These are phyloP conservation scores for fruit fly (Drosophila melanogaster) DNA, from an alignment of 1,140 invertebrate genomes.

Conservation along the genomic window DNA sequence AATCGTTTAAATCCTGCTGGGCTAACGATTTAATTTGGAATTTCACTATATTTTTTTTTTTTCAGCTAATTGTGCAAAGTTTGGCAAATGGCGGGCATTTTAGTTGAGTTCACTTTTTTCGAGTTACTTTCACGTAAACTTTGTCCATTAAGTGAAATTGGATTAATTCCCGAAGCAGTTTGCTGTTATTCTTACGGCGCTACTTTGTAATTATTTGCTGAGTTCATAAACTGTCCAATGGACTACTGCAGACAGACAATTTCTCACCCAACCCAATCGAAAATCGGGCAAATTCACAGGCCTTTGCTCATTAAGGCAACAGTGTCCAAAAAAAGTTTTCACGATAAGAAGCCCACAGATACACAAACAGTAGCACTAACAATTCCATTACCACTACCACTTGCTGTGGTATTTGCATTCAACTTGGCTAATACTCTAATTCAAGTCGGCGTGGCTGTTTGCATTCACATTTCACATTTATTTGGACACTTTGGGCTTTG, in stretches of 20 bases:
- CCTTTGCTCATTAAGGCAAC: conserved; percentile 11
- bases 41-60: conserved; percentile 15
- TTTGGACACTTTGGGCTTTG: conserved; percentile 50
- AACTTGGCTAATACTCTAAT: conserved; percentile 30
- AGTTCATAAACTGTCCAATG: conserved; percentile 53
- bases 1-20: neutral
- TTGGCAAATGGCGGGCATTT: conserved; percentile 5
- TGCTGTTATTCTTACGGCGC: conserved; percentile 21
- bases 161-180: conserved; percentile 44
- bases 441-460: conserved; percentile 21
- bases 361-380: neutral
- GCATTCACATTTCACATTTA: conserved; percentile 50
- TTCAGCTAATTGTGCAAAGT: conserved; percentile 30
- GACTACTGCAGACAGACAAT: conserved; percentile 5
- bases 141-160: conserved; percentile 59
- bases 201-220: conserved; percentile 64
- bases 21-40: no score
- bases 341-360: neutral
- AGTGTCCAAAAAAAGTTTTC: conserved; percentile 35
- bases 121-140: conserved; percentile 43
- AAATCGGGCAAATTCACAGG: neutral
- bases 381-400: neutral
- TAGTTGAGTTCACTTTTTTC: conserved; percentile 20
- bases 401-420: conserved; percentile 30
- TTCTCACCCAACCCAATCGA: neutral